Base-by-base conservation (phyloP, 2,888 invertebrate species). In the Volucella zonaria region DNA sequence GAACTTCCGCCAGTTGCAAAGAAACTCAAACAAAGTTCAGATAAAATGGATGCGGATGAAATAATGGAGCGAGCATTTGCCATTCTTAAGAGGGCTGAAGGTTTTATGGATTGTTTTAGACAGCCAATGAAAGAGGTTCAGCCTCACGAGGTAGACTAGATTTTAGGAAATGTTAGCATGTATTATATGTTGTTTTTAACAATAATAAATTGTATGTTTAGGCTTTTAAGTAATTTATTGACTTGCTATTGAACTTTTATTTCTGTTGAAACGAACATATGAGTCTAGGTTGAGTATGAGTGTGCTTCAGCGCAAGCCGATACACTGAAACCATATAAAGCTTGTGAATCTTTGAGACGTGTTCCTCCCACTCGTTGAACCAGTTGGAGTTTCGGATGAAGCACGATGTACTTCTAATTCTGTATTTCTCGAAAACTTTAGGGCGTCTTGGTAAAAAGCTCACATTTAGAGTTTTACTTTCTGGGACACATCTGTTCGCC, bases 61-160 rank as follows among this genome's bases (percentile, higher is more conserved):
- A 73, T 87, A 18, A 87, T 89, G 82, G 77, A 86, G 8, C 87
- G 87, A 11, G 89, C 89, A 1, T 87, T 87, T 59, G 78, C 86
- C 11, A 70, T 89, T 52, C 87, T 89, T 9, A 56, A 86, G 23
- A 87, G 87, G 38, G 74, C 88, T 1, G 88, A 89, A 51, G 62
- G 74, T 1, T 45, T 74, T 43, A 90, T 92, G 78, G 89, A 89
- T 58, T 64, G 49, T 9, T 80, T 75, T 8, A 42, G 77, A 3
- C 68, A 54, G 9, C 68, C 82, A 9, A 40, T 67, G 11, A n/a
- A 56, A 2, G 58, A 71, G 15, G 61, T 59, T 66, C 38, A 31
- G 31, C 10, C 47, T 0, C 11, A 15, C 43, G 38, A 43, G 6
- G 31, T 40, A 42, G 51, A 78, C 58, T 74, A 78, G 45, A n/a